Base-by-base conservation (phyloP, 2,888 invertebrate genomes). In the Scaptomyza flava region DNA sequence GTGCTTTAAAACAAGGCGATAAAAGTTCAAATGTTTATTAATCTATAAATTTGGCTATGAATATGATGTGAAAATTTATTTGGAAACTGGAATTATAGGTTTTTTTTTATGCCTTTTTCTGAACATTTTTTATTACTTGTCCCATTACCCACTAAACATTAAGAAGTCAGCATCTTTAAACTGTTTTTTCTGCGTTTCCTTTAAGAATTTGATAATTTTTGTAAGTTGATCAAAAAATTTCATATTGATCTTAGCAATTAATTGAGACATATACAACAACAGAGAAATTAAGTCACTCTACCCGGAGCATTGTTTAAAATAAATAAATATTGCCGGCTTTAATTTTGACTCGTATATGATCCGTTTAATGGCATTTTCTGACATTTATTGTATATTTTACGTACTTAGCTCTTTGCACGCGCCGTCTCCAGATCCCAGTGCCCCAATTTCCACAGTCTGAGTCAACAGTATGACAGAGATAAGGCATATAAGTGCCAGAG, bases 331-430 rank as follows among this genome's bases (percentile, higher is more conserved):
- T 50, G 9, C 11, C 9, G 38, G 31, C 12, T 6, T 17, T 58
- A 9, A 41, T 33, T 59, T 9, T 11, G 30, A 11, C 41, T 20
- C 30, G 9, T 6, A 57, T 42, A 33, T 17, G 46, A 14, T 14
- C 9, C 6, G 53, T n/a, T 67, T 34, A 33, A 42, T 41, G 23
- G 3, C 9, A 43, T 59, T 54, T 20, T 11, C 7, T 14, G 34
- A 42, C 30, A 61, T 62, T 63, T 46, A 68, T 68, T 51, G n/a
- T 12, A 7, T 31, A 41, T 31, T 47, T 43, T 27, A 60, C 42
- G 9, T 77, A 89, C 89, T 89, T 71, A 89, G 77, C 70, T 89
- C 89, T 67, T 89, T 89, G 77, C 89, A 89, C 41, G 43, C 38
- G 46, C 48, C 60, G 41, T 75, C 63, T 50, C 67, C 73, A 68